Evolutionary conservation across 2,113 vertebrate species (phyloP).

Genomic region (Gobius niger): DNA sequence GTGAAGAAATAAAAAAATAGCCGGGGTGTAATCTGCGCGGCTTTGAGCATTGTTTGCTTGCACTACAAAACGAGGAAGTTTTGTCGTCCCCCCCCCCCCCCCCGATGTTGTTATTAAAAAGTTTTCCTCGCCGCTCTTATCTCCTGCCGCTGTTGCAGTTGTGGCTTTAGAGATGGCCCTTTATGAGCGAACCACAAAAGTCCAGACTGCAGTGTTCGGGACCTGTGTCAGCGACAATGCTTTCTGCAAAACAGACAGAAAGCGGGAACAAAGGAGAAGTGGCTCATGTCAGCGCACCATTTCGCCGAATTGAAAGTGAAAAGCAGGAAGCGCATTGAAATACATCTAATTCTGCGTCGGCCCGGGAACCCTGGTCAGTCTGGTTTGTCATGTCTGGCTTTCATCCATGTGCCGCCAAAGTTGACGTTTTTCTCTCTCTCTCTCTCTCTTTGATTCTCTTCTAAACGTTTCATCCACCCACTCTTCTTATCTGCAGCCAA

Average conservation of each 20-base stretch:
- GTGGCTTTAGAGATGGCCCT: slow-evolving; percentile 28
- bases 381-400: slow-evolving; percentile 8
- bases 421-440: slow-evolving; percentile 21
- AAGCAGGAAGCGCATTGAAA: slow-evolving; percentile 46
- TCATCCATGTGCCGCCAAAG: slow-evolving; percentile 15
- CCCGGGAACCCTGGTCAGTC: slow-evolving; percentile 12
- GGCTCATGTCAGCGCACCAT: slow-evolving; percentile 44
- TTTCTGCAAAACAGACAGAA: slow-evolving; percentile 43
- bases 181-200: slow-evolving; percentile 15
- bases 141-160: slow-evolving; percentile 45
- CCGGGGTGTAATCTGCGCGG: background rate
- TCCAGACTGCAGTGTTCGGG: slow-evolving; percentile 41
- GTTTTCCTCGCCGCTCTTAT: slow-evolving; percentile 52
- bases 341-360: slow-evolving; percentile 21
- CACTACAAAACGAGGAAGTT: slow-evolving; percentile 12
- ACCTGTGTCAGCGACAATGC: slow-evolving; percentile 37
- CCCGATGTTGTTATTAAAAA: slow-evolving; percentile 34
- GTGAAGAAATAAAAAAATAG: too few species aligned
- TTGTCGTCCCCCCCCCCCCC: too few species aligned
- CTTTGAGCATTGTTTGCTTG: slow-evolving; percentile 7
- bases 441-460: slow-evolving; percentile 8
- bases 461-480: background rate
- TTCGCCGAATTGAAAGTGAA: slow-evolving; percentile 31
- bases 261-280: slow-evolving; percentile 32
- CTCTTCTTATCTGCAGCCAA: slow-evolving; percentile 24